These are phyloP conservation scores for Characodon lateralis DNA, from an alignment of 2,797 vertebrate species.

Conservation along the genomic window DNA sequence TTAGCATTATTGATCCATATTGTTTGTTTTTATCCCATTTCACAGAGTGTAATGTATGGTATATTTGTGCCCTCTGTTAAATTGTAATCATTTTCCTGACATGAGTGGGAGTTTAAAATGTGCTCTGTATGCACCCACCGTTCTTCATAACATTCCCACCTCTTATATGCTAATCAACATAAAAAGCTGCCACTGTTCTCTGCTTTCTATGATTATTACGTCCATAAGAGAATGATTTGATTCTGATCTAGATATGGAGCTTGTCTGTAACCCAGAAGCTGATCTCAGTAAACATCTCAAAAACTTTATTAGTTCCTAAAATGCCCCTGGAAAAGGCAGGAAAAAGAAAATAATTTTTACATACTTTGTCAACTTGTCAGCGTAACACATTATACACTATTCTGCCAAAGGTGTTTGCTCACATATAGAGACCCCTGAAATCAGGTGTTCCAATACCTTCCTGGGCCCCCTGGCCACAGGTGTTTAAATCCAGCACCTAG, in stretches of 20 bases:
- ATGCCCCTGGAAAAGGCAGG: neutral
- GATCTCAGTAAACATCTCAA: neutral
- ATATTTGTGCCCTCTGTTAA: slow-evolving; percentile 36
- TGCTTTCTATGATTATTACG: neutral
- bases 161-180: slow-evolving; percentile 34
- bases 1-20: neutral
- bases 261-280: neutral
- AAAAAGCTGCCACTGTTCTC: slow-evolving; percentile 16
- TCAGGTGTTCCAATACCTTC: too few relatives aligned
- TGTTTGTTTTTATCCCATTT: neutral
- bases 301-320: neutral
- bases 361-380: too few relatives aligned
- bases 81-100: slow-evolving; percentile 49
- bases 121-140: slow-evolving; percentile 30
- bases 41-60: slow-evolving; percentile 22
- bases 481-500: too few relatives aligned
- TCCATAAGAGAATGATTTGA: neutral
- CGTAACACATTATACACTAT: too few relatives aligned
- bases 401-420: too few relatives aligned
- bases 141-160: slow-evolving; percentile 43
- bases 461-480: too few relatives aligned
- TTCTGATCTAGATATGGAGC: neutral
- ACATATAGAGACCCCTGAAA: too few relatives aligned
- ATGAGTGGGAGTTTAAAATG: slow-evolving; percentile 55
- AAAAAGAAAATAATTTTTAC: too few relatives aligned